A percentile compares a stretch with the other conserved stretches of the same genome.
phyloP scores from a whole-genome alignment of 2,113 vertebrate genomes.

The Clarias gariepinus region DNA sequence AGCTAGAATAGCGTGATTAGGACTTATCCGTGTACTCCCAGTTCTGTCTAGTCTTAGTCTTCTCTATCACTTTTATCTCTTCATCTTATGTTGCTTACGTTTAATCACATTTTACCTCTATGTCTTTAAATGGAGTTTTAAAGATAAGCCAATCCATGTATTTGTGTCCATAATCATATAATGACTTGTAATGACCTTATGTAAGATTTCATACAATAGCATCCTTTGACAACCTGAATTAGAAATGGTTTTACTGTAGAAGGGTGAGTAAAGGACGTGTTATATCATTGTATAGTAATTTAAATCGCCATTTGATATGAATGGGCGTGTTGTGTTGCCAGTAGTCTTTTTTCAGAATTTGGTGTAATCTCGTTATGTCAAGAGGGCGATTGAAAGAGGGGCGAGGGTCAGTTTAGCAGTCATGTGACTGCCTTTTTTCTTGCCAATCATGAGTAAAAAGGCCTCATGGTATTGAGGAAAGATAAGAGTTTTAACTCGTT shows the following conservation, averaged over 20 bases:
- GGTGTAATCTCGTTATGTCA: constrained; percentile 43
- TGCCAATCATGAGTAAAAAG: constrained; percentile 14
- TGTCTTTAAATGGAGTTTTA: not conserved
- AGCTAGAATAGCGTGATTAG: not conserved
- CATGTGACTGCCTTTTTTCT: constrained; percentile 23
- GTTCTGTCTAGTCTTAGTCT: not conserved
- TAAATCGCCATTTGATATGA: constrained; percentile 11
- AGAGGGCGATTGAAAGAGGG: constrained; percentile 36
- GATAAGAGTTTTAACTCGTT: not conserved
- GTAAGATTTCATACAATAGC: not conserved
- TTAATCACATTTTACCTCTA: constrained; percentile 12
- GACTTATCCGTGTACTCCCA: not conserved
- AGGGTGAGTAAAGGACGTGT: not conserved
- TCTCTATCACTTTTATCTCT: constrained; percentile 2
- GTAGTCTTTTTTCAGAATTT: constrained; percentile 21
- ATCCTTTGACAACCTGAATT: not conserved
- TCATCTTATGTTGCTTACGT: not conserved
- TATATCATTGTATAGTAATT: constrained; percentile 18
- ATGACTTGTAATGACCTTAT: constrained; percentile 12
- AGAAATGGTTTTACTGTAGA: not conserved
- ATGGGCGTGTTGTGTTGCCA: constrained; percentile 35
- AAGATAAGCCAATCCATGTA: not conserved
- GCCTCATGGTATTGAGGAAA: constrained; percentile 22
- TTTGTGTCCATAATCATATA: not conserved
- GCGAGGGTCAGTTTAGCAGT: constrained; percentile 29